Evolutionary conservation across 1,140 invertebrate genomes (phyloP).

Genomic region (Drosophila insularis): DNA sequence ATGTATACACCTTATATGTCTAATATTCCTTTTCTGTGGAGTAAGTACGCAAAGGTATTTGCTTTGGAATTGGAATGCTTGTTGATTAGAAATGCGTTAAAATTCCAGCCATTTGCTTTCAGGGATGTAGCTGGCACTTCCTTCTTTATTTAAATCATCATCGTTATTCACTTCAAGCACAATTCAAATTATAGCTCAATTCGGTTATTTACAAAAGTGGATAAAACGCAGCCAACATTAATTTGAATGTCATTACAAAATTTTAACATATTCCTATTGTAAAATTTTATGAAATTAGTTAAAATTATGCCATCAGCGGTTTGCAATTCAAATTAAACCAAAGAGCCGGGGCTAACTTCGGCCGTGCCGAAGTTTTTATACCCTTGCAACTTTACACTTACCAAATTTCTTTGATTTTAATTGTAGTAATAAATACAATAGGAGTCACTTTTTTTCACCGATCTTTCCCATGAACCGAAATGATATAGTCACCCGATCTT

Average conservation of each 20-base stretch:
- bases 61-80: constrained; percentile 55
- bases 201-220: constrained; percentile 68
- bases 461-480: too few relatives aligned
- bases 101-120: constrained; percentile 47
- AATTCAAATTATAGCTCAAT: constrained; percentile 58
- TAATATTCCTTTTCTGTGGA: too few relatives aligned
- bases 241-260: constrained; percentile 15
- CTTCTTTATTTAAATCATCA: constrained; percentile 62
- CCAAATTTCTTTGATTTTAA: too few relatives aligned
- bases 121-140: constrained; percentile 26
- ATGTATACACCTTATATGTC: too few relatives aligned
- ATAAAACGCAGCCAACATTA: constrained; percentile 24
- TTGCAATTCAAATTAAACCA: constrained; percentile 52
- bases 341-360: too few relatives aligned
- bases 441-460: too few relatives aligned
- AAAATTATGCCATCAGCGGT: constrained; percentile 31
- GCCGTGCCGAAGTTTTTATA: too few relatives aligned
- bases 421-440: too few relatives aligned
- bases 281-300: too few relatives aligned
- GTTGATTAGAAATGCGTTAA: constrained; percentile 59
- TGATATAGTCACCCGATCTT: too few relatives aligned
- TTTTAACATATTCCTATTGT: too few relatives aligned
- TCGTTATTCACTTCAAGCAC: constrained; percentile 64
- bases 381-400: too few relatives aligned
- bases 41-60: not conserved